A percentile compares a stretch with the other conserved stretches of the same genome.
Evolutionary conservation across 2,888 invertebrate genomes (phyloP).

Genomic region (Callyntrura sp.): DNA sequence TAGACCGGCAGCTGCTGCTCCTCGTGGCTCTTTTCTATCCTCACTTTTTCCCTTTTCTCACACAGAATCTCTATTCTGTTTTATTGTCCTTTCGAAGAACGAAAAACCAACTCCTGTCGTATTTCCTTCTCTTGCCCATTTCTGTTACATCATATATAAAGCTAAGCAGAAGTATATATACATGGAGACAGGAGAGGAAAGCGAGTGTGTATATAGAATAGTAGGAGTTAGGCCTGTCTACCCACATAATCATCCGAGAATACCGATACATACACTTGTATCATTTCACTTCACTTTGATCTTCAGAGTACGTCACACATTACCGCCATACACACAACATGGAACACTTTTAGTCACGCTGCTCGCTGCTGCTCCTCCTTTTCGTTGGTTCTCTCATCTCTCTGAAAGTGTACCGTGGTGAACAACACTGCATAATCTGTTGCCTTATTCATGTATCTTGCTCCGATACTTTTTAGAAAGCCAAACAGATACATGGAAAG

Average conservation of each 20-base stretch:
- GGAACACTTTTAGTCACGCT: conserved; percentile 55
- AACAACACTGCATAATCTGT: not conserved
- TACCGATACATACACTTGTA: conserved; percentile 32
- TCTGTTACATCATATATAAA: conserved; percentile 25
- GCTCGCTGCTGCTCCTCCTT: conserved; percentile 34
- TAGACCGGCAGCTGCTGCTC: conserved; percentile 77
- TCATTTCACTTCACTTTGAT: conserved; percentile 25
- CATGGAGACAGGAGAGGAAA: not conserved
- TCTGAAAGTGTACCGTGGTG: conserved; percentile 50
- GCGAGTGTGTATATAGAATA: too few relatives aligned
- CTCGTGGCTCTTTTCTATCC: conserved; percentile 56
- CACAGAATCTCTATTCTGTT: conserved; percentile 13
- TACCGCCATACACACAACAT: not conserved
- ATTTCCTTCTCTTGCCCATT: conserved; percentile 43
- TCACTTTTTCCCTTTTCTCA: conserved; percentile 45
- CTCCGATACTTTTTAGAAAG: not conserved
- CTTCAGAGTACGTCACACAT: conserved; percentile 13
- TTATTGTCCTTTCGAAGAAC: conserved; percentile 34
- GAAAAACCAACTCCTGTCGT: conserved; percentile 36
- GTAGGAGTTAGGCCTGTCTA: not conserved
- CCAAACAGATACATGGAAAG: not conserved
- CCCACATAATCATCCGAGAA: not conserved
- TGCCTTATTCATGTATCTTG: not conserved
- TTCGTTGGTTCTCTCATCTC: conserved; percentile 23
- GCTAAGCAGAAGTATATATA: not conserved